Percentiles rank a stretch among this genome's conserved stretches.
Conservation (phyloP, 2,113 vertebrate genomes). For the Pterocles burchelli region DNA sequence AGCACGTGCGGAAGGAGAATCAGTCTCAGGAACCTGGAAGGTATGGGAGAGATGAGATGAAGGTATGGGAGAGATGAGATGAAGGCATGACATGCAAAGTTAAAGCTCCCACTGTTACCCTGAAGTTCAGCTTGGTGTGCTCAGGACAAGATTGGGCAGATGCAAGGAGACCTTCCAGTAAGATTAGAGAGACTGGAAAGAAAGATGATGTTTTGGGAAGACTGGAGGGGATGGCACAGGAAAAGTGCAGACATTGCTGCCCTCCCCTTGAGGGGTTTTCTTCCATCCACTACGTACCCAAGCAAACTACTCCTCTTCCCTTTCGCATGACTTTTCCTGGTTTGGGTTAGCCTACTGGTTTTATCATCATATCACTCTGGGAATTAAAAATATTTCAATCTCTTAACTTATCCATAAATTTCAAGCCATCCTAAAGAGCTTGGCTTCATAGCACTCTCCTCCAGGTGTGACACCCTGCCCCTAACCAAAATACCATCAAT, state of each 20-base stretch:
- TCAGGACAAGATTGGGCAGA: background rate
- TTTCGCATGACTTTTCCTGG: rapidly evolving
- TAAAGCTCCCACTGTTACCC: background rate
- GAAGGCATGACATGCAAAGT: background rate
- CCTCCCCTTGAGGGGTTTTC: background rate
- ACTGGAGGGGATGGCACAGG: background rate
- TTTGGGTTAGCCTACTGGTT: background rate
- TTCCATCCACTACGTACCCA: background rate
- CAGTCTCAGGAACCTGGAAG: background rate
- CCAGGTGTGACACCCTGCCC: rapidly evolving
- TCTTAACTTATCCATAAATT: background rate
- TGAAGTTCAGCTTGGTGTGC: background rate
- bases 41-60: background rate
- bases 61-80: background rate
- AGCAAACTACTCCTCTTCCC: background rate
- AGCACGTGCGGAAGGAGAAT: background rate
- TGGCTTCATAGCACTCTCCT: background rate
- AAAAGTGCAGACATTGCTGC: rapidly evolving
- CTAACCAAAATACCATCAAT: background rate
- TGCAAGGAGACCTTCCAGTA: background rate
- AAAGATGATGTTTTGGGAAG: background rate
- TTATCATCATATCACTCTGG: background rate
- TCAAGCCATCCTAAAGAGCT: background rate
- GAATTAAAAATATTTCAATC: background rate
- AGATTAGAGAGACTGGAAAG: background rate